Base-by-base conservation (phyloP, 2,888 invertebrate genomes). In the Drosophila rubida region DNA sequence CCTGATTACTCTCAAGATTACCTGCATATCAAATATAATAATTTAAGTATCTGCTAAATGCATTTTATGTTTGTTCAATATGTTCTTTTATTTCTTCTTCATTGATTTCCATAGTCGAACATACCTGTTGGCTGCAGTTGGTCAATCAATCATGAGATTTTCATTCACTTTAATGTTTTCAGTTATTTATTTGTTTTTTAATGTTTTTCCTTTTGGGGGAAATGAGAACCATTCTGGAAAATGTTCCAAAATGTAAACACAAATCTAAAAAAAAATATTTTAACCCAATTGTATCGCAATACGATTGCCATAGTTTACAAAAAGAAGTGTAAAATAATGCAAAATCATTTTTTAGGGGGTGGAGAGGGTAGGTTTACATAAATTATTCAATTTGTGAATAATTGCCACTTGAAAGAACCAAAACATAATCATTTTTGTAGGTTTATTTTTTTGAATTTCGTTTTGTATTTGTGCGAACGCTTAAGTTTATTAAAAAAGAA, bases 1-100 rank as follows among this genome's bases (percentile, higher is more conserved):
- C 95, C 48, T 93, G 94, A 92, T 97, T 97, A 88, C 97, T 96
- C 70, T 94, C 92, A 67, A 96, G 92, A 91, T 95, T 95, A 83
- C 96, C 96, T 96, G 91, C 39, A 45, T 45, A 60, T 58, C 39
- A 75, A 67, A 54, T 45, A 39, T 8, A 62, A 61, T 13, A 5
- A 4, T 57, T 48, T 50, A n/a, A 45, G 9, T 54, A 41, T 30
- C 2, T 30, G 30, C 27, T 16, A 2, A 7, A 22, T n/a, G n/a
- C n/a, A 35, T 5, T 8, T n/a, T 16, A 2, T 11, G 11, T 25
- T 11, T 4, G 9, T 22, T 13, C 7, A n/a, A 42, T 50, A 27
- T 50, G 16, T 27, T 41, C 30, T 11, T 44, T 49, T 5, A 19
- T 23, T 16, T 16, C 2, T 42, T 35, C 32, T 4, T 11, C 11